Conservation (phyloP, 2,113 vertebrate species). For the Thomomys bottae region DNA sequence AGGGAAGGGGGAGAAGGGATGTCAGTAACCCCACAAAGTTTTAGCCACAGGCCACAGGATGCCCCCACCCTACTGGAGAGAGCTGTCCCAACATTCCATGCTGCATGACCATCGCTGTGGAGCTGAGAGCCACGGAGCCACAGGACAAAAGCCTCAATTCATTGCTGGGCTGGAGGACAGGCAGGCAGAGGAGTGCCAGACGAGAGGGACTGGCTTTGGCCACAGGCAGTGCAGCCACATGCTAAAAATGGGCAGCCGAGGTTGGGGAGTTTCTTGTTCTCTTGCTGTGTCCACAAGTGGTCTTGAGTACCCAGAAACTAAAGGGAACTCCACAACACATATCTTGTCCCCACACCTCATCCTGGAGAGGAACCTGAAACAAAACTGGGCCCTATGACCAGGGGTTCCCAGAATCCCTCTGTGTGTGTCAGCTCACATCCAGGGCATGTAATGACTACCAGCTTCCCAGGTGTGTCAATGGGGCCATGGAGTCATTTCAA, state of each 20-base stretch:
- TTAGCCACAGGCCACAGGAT: too few species aligned
- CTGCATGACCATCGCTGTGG: neutral
- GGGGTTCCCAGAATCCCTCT: too few species aligned
- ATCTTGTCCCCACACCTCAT: too few species aligned
- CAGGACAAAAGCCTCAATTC: neutral
- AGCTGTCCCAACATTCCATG: accelerated
- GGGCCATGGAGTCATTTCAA: neutral
- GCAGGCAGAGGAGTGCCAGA: neutral
- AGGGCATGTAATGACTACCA: neutral
- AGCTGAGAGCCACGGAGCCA: neutral
- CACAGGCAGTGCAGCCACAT: neutral
- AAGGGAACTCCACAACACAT: accelerated
- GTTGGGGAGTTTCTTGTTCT: neutral
- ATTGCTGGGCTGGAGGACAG: neutral
- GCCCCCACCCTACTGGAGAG: neutral
- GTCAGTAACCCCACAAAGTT: neutral
- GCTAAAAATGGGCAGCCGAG: neutral
- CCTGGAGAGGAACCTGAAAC: neutral
- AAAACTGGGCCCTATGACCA: neutral
- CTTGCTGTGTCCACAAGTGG: neutral
- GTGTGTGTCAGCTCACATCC: accelerated
- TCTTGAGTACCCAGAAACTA: neutral
- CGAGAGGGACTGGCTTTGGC: neutral
- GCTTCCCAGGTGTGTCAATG: neutral
- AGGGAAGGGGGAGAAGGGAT: neutral